A percentile compares a stretch with the other conserved stretches of the same genome.
phyloP scores from a whole-genome alignment of 1,140 invertebrate genomes.

The Sinella curviseta region DNA sequence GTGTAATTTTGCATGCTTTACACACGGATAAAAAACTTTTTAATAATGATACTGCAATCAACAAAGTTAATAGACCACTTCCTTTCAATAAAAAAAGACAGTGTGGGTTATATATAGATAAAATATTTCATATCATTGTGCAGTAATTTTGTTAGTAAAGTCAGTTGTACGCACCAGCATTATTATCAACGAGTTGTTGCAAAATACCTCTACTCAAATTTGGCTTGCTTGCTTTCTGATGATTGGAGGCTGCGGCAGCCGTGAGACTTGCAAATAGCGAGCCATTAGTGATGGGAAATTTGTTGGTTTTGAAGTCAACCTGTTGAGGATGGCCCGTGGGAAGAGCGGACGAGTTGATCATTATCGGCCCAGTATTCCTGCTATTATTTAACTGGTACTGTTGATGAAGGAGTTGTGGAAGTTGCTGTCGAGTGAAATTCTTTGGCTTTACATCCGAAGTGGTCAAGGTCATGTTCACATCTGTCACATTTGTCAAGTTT shows the following conservation, averaged over 20 bases:
- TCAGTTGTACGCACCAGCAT: neutral
- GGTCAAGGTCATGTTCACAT: constrained; percentile 21
- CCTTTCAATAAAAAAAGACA: neutral
- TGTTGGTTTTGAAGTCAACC: constrained; percentile 25
- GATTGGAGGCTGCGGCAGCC: constrained; percentile 24
- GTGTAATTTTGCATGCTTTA: neutral
- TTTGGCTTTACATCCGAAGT: neutral
- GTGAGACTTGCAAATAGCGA: constrained; percentile 44
- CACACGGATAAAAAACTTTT: neutral
- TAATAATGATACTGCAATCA: neutral
- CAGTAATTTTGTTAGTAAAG: neutral
- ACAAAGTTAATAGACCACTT: constrained; percentile 6
- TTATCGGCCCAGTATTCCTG: neutral
- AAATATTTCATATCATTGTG: too few species aligned
- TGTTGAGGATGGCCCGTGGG: neutral
- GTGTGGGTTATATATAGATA: neutral
- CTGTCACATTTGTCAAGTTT: constrained; percentile 18
- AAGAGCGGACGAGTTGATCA: neutral
- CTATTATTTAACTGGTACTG: neutral
- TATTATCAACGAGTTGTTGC: neutral
- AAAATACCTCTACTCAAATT: constrained; percentile 12
- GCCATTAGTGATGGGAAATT: constrained; percentile 45
- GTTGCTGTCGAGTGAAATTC: constrained; percentile 3
- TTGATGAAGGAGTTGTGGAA: neutral
- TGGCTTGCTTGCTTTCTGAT: neutral